These are phyloP conservation scores for Ancistrus triradiatus DNA, from an alignment of 2,113 vertebrate genomes.

Conservation along the genomic window DNA sequence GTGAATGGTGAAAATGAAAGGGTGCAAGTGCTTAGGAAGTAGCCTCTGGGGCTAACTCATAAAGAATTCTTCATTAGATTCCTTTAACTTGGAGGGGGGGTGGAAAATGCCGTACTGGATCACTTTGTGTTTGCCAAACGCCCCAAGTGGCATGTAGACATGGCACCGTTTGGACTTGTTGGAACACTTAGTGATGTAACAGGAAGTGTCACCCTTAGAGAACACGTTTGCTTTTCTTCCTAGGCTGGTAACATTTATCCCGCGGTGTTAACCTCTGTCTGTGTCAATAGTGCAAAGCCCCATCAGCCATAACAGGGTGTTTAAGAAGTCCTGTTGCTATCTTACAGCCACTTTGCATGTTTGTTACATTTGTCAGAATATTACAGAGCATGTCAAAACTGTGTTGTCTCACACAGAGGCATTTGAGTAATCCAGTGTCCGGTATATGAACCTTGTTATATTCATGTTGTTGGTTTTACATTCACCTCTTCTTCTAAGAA, in stretches of 20 bases:
- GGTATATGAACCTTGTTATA: too few relatives aligned
- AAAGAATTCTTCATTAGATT: too few relatives aligned
- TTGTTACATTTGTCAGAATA: background rate
- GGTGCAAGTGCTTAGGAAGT: too few relatives aligned
- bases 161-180: conserved; percentile 7
- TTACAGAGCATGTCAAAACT: conserved; percentile 5
- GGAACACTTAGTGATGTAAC: conserved; percentile 4
- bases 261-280: conserved; percentile 17
- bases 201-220: conserved; percentile 20
- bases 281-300: background rate
- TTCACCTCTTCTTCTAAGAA: too few relatives aligned
- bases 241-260: conserved; percentile 2
- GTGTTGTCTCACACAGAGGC: too few relatives aligned
- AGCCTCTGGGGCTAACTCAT: too few relatives aligned
- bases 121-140: conserved; percentile 1
- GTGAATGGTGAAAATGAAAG: too few relatives aligned
- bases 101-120: too few relatives aligned
- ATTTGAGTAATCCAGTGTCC: too few relatives aligned
- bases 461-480: too few relatives aligned
- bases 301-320: too few relatives aligned
- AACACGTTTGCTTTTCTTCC: background rate
- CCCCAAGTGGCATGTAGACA: background rate
- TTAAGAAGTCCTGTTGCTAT: background rate
- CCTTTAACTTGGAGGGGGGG: too few relatives aligned
- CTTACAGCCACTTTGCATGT: conserved; percentile 1